Percentiles rank a stretch among this genome's conserved stretches.
These are phyloP conservation scores for Falco rusticolus DNA, from an alignment of 2,797 vertebrate genomes.

Conservation along the genomic window DNA sequence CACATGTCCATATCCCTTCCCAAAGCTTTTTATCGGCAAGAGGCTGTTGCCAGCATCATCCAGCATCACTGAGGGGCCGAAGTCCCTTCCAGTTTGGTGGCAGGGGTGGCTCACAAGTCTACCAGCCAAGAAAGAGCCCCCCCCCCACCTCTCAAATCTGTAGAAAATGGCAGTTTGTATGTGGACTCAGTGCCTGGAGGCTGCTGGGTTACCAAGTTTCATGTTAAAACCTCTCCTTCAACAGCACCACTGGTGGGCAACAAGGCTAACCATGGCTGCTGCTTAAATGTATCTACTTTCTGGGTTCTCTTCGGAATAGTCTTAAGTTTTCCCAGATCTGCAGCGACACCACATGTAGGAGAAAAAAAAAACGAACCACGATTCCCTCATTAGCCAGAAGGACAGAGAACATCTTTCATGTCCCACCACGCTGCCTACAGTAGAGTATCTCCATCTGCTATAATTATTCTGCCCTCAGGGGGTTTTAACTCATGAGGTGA, in stretches of 20 bases:
- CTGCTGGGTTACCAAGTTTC: accelerated
- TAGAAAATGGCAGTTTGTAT: background rate
- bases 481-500: too few relatives aligned
- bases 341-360: accelerated
- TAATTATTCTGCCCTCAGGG: too few relatives aligned
- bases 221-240: background rate
- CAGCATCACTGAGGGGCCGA: background rate
- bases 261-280: too few relatives aligned
- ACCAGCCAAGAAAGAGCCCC: too few relatives aligned
- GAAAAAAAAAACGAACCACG: background rate
- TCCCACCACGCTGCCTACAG: background rate
- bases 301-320: too few relatives aligned
- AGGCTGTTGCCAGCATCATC: too few relatives aligned
- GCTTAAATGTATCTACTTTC: accelerated
- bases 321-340: too few relatives aligned
- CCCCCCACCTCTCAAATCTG: background rate
- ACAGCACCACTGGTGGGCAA: background rate
- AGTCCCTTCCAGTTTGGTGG: background rate
- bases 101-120: too few relatives aligned
- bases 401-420: too few relatives aligned
- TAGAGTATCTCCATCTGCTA: too few relatives aligned
- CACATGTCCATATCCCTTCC: accelerated
- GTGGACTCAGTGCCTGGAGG: too few relatives aligned
- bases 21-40: too few relatives aligned
- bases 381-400: background rate